Conservation (phyloP, 2,113 vertebrate genomes). For the Coracopsis vasa region DNA sequence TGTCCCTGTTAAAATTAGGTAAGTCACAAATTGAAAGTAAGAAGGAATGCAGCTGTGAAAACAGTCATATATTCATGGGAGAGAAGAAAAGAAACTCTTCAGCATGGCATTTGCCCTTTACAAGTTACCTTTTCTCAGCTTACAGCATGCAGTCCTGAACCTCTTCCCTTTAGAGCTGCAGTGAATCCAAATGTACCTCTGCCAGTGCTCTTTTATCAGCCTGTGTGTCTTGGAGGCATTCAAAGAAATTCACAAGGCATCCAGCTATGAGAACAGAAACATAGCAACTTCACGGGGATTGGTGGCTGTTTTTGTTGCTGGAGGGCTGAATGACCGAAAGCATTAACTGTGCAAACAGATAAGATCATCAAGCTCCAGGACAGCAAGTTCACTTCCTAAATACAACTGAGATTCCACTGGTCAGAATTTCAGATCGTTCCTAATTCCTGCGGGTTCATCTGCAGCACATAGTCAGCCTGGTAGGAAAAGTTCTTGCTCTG, state of each 20-base stretch:
- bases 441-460: background rate
- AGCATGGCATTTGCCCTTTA: slow-evolving; percentile 22
- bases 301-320: background rate
- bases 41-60: background rate
- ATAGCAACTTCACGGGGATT: background rate
- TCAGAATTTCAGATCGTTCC: background rate
- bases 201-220: background rate
- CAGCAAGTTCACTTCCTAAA: background rate
- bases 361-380: background rate
- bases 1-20: background rate
- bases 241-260: background rate
- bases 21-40: background rate
- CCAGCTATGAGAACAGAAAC: background rate
- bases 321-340: background rate
- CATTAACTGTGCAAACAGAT: background rate
- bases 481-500: background rate
- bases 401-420: background rate
- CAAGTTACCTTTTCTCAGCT: background rate
- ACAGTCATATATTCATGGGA: background rate
- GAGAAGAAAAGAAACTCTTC: slow-evolving; percentile 1
- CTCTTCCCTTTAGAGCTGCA: background rate
- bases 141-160: background rate
- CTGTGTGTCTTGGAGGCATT: background rate
- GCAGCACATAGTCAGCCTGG: background rate
- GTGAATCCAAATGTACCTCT: background rate